Evolutionary conservation across 2,888 invertebrate genomes (phyloP), one percentile per base, ranked within the genome.

Genomic region (Microctonus hyperodae): DNA sequence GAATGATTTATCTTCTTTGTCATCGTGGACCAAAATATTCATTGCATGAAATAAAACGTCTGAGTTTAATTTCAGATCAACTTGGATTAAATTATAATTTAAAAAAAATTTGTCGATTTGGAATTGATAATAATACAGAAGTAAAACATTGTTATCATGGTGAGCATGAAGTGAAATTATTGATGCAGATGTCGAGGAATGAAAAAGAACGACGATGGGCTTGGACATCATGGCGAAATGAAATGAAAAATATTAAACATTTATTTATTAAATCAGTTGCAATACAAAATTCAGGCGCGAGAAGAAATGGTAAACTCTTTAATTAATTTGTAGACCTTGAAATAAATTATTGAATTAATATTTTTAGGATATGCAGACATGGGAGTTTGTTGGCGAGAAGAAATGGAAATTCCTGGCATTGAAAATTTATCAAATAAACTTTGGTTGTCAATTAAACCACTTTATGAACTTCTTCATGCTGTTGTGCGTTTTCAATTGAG

Each of bases 381-480:
- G 25, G 90, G 90, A 0, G 88, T 86, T 53, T 82, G 86, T 3
- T 92, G 92, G 91, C 85, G 90, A 0, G 87, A 88, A 57, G 90
- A 90, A 67, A 84, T 90, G 3, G 91, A 91, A 79, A 86, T 88
- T 11, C 84, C 86, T 0, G 83, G 88, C 70, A 85, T 93, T 35
- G 85, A 87, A 58, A 71, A 83, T 0, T 77, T 87, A 3, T 86
- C 90, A n/a, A 85, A 84, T 0, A 76, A 81, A 16, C 80, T 92
- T 0, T 90, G 89, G 80, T 75, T 85, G 1, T 84, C 86, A 65
- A 79, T 94, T 1, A 84, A 85, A 70, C 90, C 91, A 0, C 80
- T 93, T 0, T 94, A 94, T 79, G 78, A 84, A 22, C 83, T 91
- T 28, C 84, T 94, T 0, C 94, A 94, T 81, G 92, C 91, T 0